phyloP scores from a whole-genome alignment of 2,888 invertebrate species.

The Chironomus riparius region DNA sequence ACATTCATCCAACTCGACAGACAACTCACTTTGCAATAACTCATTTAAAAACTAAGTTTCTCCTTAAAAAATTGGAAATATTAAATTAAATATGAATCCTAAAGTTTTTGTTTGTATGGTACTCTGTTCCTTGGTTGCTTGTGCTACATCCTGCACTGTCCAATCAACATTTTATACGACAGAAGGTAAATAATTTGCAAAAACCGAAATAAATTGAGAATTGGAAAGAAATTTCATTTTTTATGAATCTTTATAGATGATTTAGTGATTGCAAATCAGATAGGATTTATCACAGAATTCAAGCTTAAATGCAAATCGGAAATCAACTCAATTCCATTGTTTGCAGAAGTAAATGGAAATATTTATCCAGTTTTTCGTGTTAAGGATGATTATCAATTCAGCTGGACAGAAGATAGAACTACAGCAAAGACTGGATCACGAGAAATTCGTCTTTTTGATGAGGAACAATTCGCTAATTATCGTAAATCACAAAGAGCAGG shows the following conservation, averaged over 20 bases:
- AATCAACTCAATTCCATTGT: conserved; percentile 5
- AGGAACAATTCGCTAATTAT: conserved; percentile 81
- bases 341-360: conserved; percentile 8
- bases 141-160: background rate
- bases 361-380: conserved; percentile 13
- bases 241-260: conserved; percentile 7
- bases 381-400: conserved; percentile 56
- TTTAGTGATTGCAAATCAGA: conserved; percentile 11
- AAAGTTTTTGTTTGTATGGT: background rate
- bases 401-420: conserved; percentile 85
- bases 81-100: conserved; percentile 15
- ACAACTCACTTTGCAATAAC: background rate
- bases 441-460: conserved; percentile 74
- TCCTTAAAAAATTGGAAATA: background rate
- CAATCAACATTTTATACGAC: conserved; percentile 5
- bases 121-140: background rate
- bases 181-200: background rate
- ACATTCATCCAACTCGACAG: background rate
- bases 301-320: conserved; percentile 12
- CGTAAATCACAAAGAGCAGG: conserved; percentile 70
- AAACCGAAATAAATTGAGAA: background rate
- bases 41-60: background rate
- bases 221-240: background rate
- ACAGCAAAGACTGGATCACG: conserved; percentile 74
- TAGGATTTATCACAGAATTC: conserved; percentile 9